Evolutionary conservation across 37 sponge, comb jelly and placozoan genomes (phyloP), one percentile per base, ranked within the genome.

Genomic region (Mnemiopsis leidyi): DNA sequence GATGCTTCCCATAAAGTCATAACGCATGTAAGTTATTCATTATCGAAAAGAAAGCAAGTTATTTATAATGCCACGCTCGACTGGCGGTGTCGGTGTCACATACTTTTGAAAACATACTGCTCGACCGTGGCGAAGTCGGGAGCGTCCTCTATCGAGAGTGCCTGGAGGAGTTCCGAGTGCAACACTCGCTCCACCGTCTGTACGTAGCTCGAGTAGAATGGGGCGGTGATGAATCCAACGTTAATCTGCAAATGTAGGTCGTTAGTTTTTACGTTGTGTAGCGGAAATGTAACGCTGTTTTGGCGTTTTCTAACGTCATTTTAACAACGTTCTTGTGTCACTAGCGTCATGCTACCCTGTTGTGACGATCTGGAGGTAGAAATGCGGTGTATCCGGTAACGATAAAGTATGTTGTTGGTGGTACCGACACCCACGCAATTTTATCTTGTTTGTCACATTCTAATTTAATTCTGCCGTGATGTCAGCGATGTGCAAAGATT

Each of bases 41-140:
- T 48, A 48, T 48, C 61, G 61, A 48, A 48, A 48, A 48, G 61
- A 48, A 48, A 48, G 61, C 61, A 48, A 48, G 61, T 48, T 48
- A 48, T 48, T 48, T 48, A 48, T 48, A 48, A 18, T 13, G 61
- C 61, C 61, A 48, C 61, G 61, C 61, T 48, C 61, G 61, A 13
- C 9, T 48, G 61, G 34, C 18, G 36, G 79, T 34, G 36, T 36
- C 9, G 18, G 79, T 21, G 73, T 69, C 21, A 33, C 82, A 16
- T 85, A 85, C 90, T 61, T 85, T 85, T 85, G 90, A 85, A 85
- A 29, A 85, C 90, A 37, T 85, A 85, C 30, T 85, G 40, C 61
- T 85, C 90, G n/a, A 85, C 90, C n/a, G 90, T 40, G 23, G 61
- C 61, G 61, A 85, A 85, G 61, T 85, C 90, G 0, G 90, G 90